Evolutionary conservation across 2,113 vertebrate species (phyloP).

Genomic region (Psephotus haematonotus): DNA sequence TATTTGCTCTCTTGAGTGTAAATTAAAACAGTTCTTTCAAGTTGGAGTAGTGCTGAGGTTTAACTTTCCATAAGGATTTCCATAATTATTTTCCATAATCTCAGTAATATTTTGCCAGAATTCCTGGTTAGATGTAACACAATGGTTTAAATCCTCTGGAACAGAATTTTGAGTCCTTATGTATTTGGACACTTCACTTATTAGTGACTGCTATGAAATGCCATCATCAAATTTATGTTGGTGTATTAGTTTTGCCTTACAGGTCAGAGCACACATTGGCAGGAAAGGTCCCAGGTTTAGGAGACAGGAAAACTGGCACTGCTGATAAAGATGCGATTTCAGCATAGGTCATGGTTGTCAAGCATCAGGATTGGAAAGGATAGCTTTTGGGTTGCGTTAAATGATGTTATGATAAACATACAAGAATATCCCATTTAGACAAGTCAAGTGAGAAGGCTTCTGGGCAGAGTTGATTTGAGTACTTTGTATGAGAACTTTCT

Average conservation of each 20-base stretch:
- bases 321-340: not conserved
- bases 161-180: not conserved
- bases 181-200: not conserved
- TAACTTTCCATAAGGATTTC: conserved; percentile 1
- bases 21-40: not conserved
- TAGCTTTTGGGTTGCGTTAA: not conserved
- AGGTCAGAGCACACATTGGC: not conserved
- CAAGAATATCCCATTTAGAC: not conserved
- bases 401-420: not conserved
- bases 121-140: conserved; percentile 3
- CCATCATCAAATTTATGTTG: not conserved
- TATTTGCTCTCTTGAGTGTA: not conserved
- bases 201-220: not conserved
- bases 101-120: not conserved
- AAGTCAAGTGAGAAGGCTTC: not conserved
- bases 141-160: conserved; percentile 28
- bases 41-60: not conserved
- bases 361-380: not conserved
- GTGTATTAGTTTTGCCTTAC: not conserved
- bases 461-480: not conserved
- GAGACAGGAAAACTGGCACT: conserved; percentile 16
- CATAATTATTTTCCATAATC: not conserved
- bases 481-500: not conserved
- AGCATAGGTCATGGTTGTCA: not conserved
- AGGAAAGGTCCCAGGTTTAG: not conserved